Conservation (phyloP, 2,113 vertebrate species). For the Pomatorhinus ruficollis region DNA sequence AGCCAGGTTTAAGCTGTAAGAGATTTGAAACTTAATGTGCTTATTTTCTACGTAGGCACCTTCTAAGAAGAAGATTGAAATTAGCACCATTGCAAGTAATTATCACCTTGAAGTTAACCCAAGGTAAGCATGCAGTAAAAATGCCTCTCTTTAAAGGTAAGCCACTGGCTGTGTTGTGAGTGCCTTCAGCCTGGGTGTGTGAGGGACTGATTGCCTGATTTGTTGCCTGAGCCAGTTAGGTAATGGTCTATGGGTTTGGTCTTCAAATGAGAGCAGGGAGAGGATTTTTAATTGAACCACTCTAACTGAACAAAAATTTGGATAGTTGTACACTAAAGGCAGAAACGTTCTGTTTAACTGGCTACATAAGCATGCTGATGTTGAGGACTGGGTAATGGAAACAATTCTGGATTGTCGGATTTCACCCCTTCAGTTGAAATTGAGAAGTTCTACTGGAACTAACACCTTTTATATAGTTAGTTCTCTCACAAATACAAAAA, state of each 20-base stretch:
- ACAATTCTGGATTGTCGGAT: neutral
- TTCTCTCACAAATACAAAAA: neutral
- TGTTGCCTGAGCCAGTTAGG: neutral
- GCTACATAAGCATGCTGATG: neutral
- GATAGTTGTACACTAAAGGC: neutral
- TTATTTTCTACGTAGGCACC: constrained; percentile 81
- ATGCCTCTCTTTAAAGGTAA: neutral
- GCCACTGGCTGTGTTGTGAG: neutral
- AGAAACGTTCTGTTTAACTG: neutral
- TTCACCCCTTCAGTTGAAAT: neutral
- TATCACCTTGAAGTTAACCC: constrained; percentile 98
- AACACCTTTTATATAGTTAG: neutral
- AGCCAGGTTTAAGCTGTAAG: neutral
- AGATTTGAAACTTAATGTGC: neutral
- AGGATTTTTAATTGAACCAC: neutral
- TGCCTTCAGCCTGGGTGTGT: neutral
- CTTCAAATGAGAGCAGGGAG: neutral
- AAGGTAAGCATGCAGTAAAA: constrained; percentile 75
- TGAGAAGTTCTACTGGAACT: neutral
- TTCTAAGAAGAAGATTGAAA: constrained; percentile 98
- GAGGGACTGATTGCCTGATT: neutral
- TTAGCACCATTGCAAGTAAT: constrained; percentile 98
- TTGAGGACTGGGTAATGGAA: neutral
- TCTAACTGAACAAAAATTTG: neutral
- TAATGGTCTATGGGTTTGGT: neutral